Conservation (phyloP, 2,797 vertebrate genomes). For the Halcyon leucocephala region DNA sequence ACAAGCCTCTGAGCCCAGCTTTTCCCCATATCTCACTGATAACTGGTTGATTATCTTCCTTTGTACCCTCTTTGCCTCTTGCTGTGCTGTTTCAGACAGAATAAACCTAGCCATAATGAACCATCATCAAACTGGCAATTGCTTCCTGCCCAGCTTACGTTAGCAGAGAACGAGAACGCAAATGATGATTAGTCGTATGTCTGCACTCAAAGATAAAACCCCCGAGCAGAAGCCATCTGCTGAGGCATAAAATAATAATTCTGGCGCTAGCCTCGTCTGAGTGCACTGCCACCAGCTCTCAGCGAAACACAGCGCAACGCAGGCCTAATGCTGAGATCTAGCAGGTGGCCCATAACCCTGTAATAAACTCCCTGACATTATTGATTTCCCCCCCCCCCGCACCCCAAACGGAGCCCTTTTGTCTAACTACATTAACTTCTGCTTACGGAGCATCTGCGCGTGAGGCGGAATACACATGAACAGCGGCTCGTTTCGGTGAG, state of each 20-base stretch:
- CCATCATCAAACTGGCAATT: slow-evolving; percentile 37
- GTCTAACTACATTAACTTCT: slow-evolving; percentile 25
- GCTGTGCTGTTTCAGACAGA: slow-evolving; percentile 33
- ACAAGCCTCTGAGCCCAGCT: background rate
- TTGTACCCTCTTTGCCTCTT: slow-evolving; percentile 16
- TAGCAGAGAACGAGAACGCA: slow-evolving; percentile 62
- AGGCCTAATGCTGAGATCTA: slow-evolving; percentile 24
- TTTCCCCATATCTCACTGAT: background rate
- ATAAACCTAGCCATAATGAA: slow-evolving; percentile 28
- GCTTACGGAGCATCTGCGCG: slow-evolving; percentile 10
- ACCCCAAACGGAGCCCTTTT: background rate
- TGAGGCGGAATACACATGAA: background rate
- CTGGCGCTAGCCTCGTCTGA: slow-evolving; percentile 51
- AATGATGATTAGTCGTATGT: slow-evolving; percentile 54
- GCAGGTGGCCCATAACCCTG: slow-evolving; percentile 69
- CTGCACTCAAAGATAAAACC: slow-evolving; percentile 70
- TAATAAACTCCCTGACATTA: slow-evolving; percentile 51
- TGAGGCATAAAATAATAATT: slow-evolving; percentile 73
- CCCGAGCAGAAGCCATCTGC: slow-evolving; percentile 74
- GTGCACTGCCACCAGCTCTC: slow-evolving; percentile 51
- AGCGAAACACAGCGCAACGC: slow-evolving; percentile 9
- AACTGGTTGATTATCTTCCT: slow-evolving; percentile 1
- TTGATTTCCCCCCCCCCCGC: background rate
- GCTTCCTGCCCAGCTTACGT: slow-evolving; percentile 54
- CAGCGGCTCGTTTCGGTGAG: background rate